Conservation (phyloP, 2,113 vertebrate species). For the Bos taurus region ARS-UCD2.0 NC_037330.1:27454501-27455000, state of each 20-base stretch:
- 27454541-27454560: neutral
- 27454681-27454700: neutral
- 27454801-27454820: neutral
- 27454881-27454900: neutral
- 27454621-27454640: neutral
- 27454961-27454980: neutral
- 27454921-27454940: neutral
- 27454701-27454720: neutral
- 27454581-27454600: neutral
- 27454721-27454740: neutral
- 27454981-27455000: neutral
- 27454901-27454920: conserved; percentile 12
- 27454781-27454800: neutral
- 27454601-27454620: neutral
- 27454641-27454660: neutral
- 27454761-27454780: neutral
- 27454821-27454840: neutral
- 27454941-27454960: neutral
- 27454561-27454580: neutral
- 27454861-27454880: neutral
- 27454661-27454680: neutral
- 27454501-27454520: neutral
- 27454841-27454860: neutral
- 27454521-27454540: neutral
- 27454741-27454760: neutral